Conservation (phyloP, 1,140 invertebrate species). For the Drosophila pseudoananassae region DNA sequence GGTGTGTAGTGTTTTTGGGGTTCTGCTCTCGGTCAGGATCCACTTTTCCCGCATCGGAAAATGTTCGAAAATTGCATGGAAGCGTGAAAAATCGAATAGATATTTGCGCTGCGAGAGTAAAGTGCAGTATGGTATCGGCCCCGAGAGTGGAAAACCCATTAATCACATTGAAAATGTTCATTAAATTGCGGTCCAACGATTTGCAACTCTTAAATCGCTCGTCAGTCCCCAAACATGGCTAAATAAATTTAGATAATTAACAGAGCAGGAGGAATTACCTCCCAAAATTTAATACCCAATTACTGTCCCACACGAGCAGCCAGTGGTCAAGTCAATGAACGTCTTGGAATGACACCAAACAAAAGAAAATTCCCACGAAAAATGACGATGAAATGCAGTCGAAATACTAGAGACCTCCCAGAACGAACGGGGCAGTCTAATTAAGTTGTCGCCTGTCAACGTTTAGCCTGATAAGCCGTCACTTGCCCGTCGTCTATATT, state of each 20-base stretch:
- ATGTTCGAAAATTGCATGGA: slow-evolving; percentile 74
- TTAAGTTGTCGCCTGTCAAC: slow-evolving; percentile 71
- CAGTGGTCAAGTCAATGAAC: slow-evolving; percentile 65
- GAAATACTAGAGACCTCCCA: slow-evolving; percentile 44
- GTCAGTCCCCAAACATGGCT: slow-evolving; percentile 22
- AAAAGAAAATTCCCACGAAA: slow-evolving; percentile 39
- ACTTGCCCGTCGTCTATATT: slow-evolving; percentile 22
- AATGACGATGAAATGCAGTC: slow-evolving; percentile 26
- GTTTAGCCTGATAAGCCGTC: slow-evolving; percentile 62
- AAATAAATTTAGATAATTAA: slow-evolving; percentile 68
- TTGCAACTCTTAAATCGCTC: slow-evolving; percentile 67
- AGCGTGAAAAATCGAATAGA: slow-evolving; percentile 77
- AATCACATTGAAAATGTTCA: slow-evolving; percentile 67
- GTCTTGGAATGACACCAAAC: slow-evolving; percentile 52
- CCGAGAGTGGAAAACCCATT: slow-evolving; percentile 65
- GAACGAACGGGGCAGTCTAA: slow-evolving; percentile 51
- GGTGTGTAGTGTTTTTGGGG: slow-evolving; percentile 25
- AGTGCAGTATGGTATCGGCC: slow-evolving; percentile 56
- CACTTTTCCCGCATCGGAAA: slow-evolving; percentile 22
- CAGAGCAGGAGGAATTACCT: slow-evolving; percentile 4
- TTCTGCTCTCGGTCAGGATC: slow-evolving; percentile 2
- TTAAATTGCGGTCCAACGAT: slow-evolving; percentile 61
- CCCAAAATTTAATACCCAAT: slow-evolving; percentile 56
- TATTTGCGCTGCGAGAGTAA: slow-evolving; percentile 50
- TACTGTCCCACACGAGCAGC: slow-evolving; percentile 43